Conservation (phyloP, 1,140 invertebrate species). For the Drosophila mauritiana region DNA sequence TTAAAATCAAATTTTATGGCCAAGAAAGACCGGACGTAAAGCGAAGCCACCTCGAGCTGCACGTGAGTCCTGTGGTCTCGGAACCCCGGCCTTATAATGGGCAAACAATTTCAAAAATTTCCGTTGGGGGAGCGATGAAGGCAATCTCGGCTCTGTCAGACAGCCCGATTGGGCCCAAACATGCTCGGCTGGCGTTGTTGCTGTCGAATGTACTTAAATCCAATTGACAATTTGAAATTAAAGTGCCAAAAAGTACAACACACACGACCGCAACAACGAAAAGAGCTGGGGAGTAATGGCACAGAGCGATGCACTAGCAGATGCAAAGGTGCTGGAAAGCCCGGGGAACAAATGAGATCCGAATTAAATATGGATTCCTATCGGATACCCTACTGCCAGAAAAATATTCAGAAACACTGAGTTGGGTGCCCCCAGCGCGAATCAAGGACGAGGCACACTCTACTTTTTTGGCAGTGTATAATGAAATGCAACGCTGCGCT, state of each 20-base stretch:
- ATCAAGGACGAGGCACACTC: conserved; percentile 9
- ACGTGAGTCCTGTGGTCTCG: conserved; percentile 20
- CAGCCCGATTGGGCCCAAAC: conserved; percentile 3
- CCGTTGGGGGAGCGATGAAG: conserved; percentile 72
- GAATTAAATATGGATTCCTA: background rate
- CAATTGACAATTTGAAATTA: conserved; percentile 84
- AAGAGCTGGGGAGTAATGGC: conserved; percentile 30
- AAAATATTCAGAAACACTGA: background rate
- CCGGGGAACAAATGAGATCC: background rate
- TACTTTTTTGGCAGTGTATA: conserved; percentile 50
- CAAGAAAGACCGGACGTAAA: conserved; percentile 51
- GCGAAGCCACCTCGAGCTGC: conserved; percentile 4
- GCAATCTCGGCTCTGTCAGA: conserved; percentile 51
- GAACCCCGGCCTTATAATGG: conserved; percentile 58
- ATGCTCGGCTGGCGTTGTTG: conserved; percentile 47
- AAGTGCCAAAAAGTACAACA: conserved; percentile 78
- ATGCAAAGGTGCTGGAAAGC: conserved; percentile 5
- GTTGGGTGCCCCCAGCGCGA: background rate
- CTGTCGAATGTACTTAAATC: conserved; percentile 76
- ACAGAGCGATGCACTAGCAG: conserved; percentile 27
- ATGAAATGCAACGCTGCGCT: conserved; percentile 77
- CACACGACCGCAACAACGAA: conserved; percentile 58
- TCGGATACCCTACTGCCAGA: background rate
- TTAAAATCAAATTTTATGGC: conserved; percentile 77
- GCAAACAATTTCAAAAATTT: conserved; percentile 72